A percentile compares a stretch with the other conserved stretches of the same genome.
phyloP scores from a whole-genome alignment of 2,797 vertebrate genomes.

The Thripadectes ignobilis region DNA sequence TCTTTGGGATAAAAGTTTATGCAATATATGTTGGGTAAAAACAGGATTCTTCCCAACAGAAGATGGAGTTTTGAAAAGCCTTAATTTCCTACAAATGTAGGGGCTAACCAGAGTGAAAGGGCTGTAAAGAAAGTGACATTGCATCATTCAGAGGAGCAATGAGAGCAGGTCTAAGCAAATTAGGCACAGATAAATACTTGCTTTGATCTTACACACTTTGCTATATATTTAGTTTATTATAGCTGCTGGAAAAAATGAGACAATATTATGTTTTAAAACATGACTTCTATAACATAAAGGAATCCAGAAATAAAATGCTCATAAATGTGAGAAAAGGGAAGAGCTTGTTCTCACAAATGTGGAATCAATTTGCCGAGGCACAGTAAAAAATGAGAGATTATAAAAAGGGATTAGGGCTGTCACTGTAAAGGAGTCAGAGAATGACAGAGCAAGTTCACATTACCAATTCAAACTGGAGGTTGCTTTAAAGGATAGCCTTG shows the following conservation, averaged over 20 bases:
- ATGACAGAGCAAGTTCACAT: slow-evolving; percentile 11
- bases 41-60: too few relatives aligned
- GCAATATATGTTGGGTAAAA: too few relatives aligned
- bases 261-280: slow-evolving; percentile 1
- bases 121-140: neutral
- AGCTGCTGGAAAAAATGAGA: slow-evolving; percentile 17
- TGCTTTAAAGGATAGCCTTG: neutral
- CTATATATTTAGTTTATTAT: neutral
- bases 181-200: neutral
- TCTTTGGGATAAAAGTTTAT: neutral
- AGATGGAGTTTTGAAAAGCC: neutral
- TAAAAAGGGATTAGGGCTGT: slow-evolving; percentile 33
- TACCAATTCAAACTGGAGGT: neutral
- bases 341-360: neutral
- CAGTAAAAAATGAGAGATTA: slow-evolving; percentile 30
- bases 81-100: neutral
- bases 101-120: neutral
- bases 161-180: neutral
- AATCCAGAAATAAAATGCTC: neutral
- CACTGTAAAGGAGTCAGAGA: neutral
- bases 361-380: slow-evolving; percentile 29
- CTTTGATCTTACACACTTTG: neutral
- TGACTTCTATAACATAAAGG: neutral
- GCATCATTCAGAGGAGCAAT: neutral
- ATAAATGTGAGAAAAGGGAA: slow-evolving; percentile 12